Base-by-base conservation (phyloP, 2,888 invertebrate genomes). In the Podotricha telesiphe region DNA sequence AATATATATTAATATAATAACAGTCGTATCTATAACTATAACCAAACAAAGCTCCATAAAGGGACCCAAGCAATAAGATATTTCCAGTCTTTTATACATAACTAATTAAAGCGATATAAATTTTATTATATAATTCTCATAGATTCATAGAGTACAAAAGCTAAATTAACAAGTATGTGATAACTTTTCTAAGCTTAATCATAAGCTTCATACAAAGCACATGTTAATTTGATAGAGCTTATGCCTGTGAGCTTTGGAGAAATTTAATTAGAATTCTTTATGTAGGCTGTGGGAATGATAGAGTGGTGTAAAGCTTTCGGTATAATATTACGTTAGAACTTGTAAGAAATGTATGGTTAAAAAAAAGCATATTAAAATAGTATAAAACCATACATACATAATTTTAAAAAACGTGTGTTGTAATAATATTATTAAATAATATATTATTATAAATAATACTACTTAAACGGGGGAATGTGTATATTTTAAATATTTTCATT, bases 91-190 rank as follows among this genome's bases (percentile, higher is more conserved):
- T 62, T 34, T 19, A 48, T 20, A 62, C 13, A 37, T 1, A 62
- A 19, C 22, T 48, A 48, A 62, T 62, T 19, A 34, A 15, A 19
- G 62, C 19, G 8, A 28, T 62, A 50, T 34, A 34, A 28, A 37
- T 62, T 62, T 50, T 62, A 48, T 50, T 62, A 50, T 37, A 62
- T 62, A 8, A 62, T 34, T 50, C 48, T 34, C 59, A 45, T 62
- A 45, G 28, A 42, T 67, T 53, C n/a, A 22, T 11, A 59, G 15
- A 40, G 11, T 59, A 61, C 58, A 62, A 69, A 51, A 66, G 63
- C 59, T 20, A 75, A 84, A 85, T 84, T 83, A 84, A 78, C 84
- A 77, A 70, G 37, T 70, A 63, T 42, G 73, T 77, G 77, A 71
- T 75, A 77, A 78, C 58, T 74, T 59, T 68, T 62, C 53, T 69